Conservation (phyloP, 37 sponge, comb jelly and placozoan genomes). For the Beroe forskalii region DNA sequence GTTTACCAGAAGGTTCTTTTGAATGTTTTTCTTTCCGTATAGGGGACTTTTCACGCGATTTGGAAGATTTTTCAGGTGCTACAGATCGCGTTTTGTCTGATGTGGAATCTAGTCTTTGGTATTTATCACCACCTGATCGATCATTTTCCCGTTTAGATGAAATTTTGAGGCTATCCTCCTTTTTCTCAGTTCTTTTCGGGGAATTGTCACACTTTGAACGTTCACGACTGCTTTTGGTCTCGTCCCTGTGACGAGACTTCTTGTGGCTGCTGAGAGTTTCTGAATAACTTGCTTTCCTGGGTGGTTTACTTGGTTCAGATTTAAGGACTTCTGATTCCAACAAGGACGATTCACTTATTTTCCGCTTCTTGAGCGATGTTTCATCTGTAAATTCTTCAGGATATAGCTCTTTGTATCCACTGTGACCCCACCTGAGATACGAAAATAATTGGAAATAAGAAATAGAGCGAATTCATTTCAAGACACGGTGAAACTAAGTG, state of each 20-base stretch:
- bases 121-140: neutral
- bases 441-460: neutral
- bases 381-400: constrained; percentile 72
- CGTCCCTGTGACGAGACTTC: too few species aligned
- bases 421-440: constrained; percentile 76
- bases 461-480: neutral
- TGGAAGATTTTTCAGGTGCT: too few species aligned
- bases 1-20: neutral
- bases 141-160: neutral
- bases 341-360: neutral
- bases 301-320: neutral
- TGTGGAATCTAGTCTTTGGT: neutral
- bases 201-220: too few species aligned
- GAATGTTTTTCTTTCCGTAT: neutral
- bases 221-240: too few species aligned
- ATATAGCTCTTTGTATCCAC: constrained; percentile 76
- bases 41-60: neutral
- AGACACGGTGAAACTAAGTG: too few species aligned
- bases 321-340: neutral
- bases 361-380: neutral
- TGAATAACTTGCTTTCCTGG: neutral
- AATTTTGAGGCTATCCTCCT: neutral
- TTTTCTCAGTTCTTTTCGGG: neutral
- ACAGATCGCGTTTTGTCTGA: neutral
- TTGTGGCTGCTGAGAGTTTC: too few species aligned